Conservation (phyloP, 2,888 invertebrate genomes). For the Diploptera punctata region DNA sequence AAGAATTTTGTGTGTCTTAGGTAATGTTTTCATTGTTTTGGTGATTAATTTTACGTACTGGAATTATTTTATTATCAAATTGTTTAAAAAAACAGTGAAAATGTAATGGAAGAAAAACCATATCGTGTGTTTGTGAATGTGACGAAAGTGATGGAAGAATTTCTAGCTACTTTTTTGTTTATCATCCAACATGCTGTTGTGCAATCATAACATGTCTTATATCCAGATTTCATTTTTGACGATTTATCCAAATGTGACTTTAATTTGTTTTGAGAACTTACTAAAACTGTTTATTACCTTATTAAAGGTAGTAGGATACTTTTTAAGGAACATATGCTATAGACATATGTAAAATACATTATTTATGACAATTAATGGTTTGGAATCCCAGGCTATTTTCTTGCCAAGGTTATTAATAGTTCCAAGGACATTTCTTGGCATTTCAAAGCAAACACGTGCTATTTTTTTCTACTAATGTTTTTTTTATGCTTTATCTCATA, state of each 20-base stretch:
- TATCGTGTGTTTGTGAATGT: background rate
- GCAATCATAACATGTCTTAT: conserved; percentile 40
- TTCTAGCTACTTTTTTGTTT: conserved; percentile 30
- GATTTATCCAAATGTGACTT: background rate
- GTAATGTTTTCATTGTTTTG: conserved; percentile 15
- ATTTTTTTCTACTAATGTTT: background rate
- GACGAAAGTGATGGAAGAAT: conserved; percentile 23
- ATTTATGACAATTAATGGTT: background rate
- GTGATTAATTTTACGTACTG: background rate
- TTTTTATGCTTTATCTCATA: background rate
- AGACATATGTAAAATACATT: background rate
- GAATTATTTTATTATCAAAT: background rate
- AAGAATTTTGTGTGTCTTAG: conserved; percentile 33
- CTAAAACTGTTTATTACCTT: background rate
- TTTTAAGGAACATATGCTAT: conserved; percentile 17
- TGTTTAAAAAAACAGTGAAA: background rate
- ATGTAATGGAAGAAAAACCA: background rate
- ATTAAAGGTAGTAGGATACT: background rate
- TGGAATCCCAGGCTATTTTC: background rate
- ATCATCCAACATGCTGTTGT: conserved; percentile 40
- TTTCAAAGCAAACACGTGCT: background rate
- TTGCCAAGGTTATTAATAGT: conserved; percentile 33
- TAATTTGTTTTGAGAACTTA: background rate
- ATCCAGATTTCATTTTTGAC: background rate
- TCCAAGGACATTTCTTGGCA: conserved; percentile 25